A percentile compares a stretch with the other conserved stretches of the same genome.
Evolutionary conservation across 1,140 invertebrate species (phyloP).

Genomic region (Anoplophora glabripennis): DNA sequence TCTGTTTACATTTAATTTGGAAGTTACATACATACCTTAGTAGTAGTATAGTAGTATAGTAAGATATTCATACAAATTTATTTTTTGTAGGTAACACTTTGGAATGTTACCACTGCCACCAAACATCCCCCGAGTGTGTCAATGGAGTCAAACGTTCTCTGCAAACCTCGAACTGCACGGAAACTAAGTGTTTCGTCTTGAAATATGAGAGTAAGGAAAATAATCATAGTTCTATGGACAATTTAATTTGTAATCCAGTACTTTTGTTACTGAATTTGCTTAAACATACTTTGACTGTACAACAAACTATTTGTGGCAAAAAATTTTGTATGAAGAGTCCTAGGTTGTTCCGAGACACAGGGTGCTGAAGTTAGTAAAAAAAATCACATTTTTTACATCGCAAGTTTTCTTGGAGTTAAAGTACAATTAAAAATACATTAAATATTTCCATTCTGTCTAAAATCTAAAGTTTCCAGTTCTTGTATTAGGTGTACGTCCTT

Average conservation of each 20-base stretch:
- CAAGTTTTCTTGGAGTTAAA: no score
- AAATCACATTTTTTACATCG: no score
- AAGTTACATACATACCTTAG: not conserved
- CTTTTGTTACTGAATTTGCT: not conserved
- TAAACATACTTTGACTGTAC: not conserved
- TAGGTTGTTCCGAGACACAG: not conserved
- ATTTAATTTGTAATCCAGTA: not conserved
- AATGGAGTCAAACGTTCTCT: not conserved
- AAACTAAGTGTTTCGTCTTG: slow-evolving; percentile 8
- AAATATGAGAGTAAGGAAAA: slow-evolving; percentile 14
- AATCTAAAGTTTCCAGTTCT: no score
- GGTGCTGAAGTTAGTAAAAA: no score
- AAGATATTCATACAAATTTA: not conserved
- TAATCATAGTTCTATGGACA: not conserved
- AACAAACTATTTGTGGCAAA: not conserved
- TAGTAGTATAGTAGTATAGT: no score
- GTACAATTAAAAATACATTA: not conserved
- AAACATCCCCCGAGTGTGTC: slow-evolving; percentile 5
- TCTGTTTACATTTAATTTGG: not conserved
- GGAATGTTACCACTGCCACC: slow-evolving; percentile 9
- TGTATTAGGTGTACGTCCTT: no score
- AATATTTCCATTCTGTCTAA: not conserved
- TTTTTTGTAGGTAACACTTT: slow-evolving; percentile 5
- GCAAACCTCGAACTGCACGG: not conserved
- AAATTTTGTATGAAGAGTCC: not conserved